These are phyloP conservation scores for Enteromius paludinosus DNA, from an alignment of 2,797 vertebrate species.

Conservation along the genomic window DNA sequence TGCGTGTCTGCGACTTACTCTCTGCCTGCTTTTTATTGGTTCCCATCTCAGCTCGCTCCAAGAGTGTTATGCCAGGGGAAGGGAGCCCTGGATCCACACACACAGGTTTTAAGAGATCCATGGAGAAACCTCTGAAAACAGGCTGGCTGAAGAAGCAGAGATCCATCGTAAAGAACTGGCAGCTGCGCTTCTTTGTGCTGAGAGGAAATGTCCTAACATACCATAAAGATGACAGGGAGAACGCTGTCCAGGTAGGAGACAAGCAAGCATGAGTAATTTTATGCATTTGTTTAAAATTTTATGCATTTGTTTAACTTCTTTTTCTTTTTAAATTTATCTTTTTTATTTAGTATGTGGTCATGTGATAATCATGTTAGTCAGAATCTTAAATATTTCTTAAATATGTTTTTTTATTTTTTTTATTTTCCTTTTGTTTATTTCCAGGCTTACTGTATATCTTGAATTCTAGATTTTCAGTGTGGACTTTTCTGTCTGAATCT, in stretches of 20 bases:
- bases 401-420: no score
- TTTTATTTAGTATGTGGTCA: background rate
- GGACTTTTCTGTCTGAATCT: background rate
- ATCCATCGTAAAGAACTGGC: conserved; percentile 95
- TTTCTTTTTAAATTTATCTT: no score
- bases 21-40: conserved; percentile 9
- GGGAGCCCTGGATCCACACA: conserved; percentile 59
- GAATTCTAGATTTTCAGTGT: background rate
- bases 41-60: conserved; percentile 83
- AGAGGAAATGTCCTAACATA: conserved; percentile 87
- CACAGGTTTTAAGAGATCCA: conserved; percentile 66
- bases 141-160: conserved; percentile 96
- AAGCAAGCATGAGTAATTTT: background rate
- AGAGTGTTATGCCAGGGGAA: conserved; percentile 87
- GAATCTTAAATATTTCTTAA: background rate
- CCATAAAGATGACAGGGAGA: conserved; percentile 92
- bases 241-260: conserved; percentile 84
- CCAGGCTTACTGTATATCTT: background rate
- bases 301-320: no score
- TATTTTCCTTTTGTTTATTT: background rate
- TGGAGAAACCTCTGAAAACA: conserved; percentile 88
- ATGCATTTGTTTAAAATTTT: no score
- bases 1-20: background rate
- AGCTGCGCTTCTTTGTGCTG: conserved; percentile 90
- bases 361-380: background rate